These are phyloP conservation scores for Drosophila oshimai DNA, from an alignment of 1,140 invertebrate genomes.

Conservation along the genomic window DNA sequence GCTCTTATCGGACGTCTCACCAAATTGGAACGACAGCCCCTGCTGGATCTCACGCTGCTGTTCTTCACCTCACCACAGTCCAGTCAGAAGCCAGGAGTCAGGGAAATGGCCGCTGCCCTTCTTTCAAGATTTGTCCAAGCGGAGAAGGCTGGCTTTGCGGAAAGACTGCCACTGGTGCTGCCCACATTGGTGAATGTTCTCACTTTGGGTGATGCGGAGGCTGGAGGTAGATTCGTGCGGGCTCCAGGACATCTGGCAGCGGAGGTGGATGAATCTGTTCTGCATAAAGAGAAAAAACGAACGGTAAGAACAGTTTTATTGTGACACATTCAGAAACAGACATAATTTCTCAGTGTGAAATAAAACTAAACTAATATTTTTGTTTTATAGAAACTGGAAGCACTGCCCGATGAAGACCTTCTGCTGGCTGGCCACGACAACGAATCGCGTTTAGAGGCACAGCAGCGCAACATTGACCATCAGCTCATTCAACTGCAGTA, in stretches of 20 bases:
- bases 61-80: constrained; percentile 85
- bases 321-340: too few relatives aligned
- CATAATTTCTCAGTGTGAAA: too few relatives aligned
- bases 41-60: constrained; percentile 86
- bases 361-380: too few relatives aligned
- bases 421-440: constrained; percentile 17
- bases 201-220: constrained; percentile 31
- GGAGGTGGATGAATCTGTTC: background rate
- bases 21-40: constrained; percentile 84
- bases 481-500: constrained; percentile 85
- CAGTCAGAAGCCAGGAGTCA: constrained; percentile 86
- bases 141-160: constrained; percentile 87
- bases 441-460: constrained; percentile 75
- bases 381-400: constrained; percentile 1
- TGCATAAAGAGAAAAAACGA: constrained; percentile 36
- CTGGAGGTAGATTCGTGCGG: constrained; percentile 67
- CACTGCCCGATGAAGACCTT: constrained; percentile 7
- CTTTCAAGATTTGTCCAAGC: constrained; percentile 88
- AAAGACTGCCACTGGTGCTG: constrained; percentile 85
- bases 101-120: constrained; percentile 86
- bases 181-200: constrained; percentile 84
- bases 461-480: constrained; percentile 84
- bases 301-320: constrained; percentile 10
- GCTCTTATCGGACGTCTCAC: constrained; percentile 85
- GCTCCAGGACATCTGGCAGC: constrained; percentile 45